Evolutionary conservation across 1,140 invertebrate genomes (phyloP).

Genomic region (Lasioglossum albipes): DNA sequence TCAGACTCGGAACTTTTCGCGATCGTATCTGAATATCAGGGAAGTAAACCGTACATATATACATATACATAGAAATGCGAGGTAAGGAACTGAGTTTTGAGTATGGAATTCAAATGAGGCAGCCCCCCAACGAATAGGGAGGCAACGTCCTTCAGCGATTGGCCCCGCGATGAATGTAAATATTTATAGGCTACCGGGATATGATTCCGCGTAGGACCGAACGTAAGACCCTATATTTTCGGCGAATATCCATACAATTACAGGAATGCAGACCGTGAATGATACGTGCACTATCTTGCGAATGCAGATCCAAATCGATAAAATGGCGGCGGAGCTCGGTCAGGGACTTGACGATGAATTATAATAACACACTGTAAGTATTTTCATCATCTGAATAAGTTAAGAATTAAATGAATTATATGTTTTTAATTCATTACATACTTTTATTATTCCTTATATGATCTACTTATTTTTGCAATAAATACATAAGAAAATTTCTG

Average conservation of each 20-base stretch:
- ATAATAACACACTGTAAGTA: too few species aligned
- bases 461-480: too few species aligned
- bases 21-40: conserved; percentile 2
- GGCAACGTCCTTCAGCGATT: neutral
- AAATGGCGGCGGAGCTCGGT: too few species aligned
- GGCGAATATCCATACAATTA: neutral
- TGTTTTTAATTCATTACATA: too few species aligned
- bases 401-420: too few species aligned
- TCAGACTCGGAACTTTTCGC: neutral
- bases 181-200: neutral
- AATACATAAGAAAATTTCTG: too few species aligned
- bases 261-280: neutral
- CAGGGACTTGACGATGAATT: too few species aligned
- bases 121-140: neutral
- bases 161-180: neutral
- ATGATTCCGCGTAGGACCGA: neutral
- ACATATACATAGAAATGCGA: neutral
- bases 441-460: too few species aligned
- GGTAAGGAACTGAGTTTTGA: conserved; percentile 8
- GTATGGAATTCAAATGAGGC: conserved; percentile 1
- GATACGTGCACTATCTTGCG: too few species aligned
- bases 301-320: too few species aligned
- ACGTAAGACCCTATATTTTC: neutral
- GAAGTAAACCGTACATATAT: neutral
- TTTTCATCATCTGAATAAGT: too few species aligned